Base-by-base conservation (phyloP, 2,797 vertebrate genomes). In the Acrossocheilus fasciatus region DNA sequence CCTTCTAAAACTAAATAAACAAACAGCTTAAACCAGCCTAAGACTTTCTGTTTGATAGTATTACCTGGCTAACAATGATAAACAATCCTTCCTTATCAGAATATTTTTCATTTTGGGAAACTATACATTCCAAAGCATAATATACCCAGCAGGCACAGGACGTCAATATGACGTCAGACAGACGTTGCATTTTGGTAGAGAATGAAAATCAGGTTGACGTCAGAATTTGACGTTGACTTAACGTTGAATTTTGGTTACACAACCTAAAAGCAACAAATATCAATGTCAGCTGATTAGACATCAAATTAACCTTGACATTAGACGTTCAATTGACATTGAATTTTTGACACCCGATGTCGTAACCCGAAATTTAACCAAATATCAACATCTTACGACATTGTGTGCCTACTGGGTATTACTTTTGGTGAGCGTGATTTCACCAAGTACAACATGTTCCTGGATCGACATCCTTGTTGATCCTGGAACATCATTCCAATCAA, bases 1-100 rank as follows among this genome's bases (percentile, higher is more conserved):
- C 54, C 57, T 79, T 9, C 39, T 43, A 79, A 62, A 41, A 41
- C 41, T 3, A 62, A 62, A 43, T 43, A 57, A 57, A 57, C 15
- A 43, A 79, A 77, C 34, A 43, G 36, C 36, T 62, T 62, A 17
- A 43, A 79, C 39, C 76, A 79, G 39, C 15, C 54, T 62, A 26
- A 17, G 54, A 59, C 23, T 34, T 66, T 17, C 6, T 26, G 39
- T 79, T 79, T 26, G 54, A 17, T 78, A 14, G 52, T 23, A 14
- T 59, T 77, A n/a, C 34, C 34, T 9, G 12, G 52, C 6, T 36
- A 57, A 41, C 23, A 17, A 50, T 74, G 11, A 17, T 15, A n/a
- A n/a, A 68, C 11, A 5, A 68, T 57, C 7, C 36, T 68, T 36
- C 18, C 50, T 52, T 20, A 75, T 6, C 17, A 52, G 47, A 76